Base-by-base conservation (phyloP, 2,113 vertebrate genomes). In the Indri indri region DNA sequence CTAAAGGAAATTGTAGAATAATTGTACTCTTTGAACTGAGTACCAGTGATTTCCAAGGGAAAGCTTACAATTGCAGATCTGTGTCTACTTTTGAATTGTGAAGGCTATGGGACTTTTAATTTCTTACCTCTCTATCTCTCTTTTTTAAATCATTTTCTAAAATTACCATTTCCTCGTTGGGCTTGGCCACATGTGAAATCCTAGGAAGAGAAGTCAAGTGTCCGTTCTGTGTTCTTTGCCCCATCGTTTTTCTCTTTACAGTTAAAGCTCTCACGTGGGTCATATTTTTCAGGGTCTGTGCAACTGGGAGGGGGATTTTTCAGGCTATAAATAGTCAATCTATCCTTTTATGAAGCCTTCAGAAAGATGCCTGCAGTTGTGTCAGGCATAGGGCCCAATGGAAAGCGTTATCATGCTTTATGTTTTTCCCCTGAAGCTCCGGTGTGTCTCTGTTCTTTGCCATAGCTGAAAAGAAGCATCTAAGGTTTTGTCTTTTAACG, bases 401-500 rank as follows among this genome's bases (percentile, higher is more conserved):
- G 71, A 77, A 94, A 95, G 8, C 63, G 27, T 37, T 76, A 54
- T 17, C 25, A 20, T 42, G 32, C 27, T 73, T 73, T 22, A 42
- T 61, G 83, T 81, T 93, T 90, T 30, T 23, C 71, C 90, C 68
- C 61, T 68, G 52, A 77, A 86, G 12, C 81, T 95, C 91, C 63
- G 71, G 42, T 70, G 2, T 88, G 8, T 88, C 85, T 95, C 87
- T 70, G 34, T 5, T 91, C 57, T 96, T 92, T 84, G 52, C 86
- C 57, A 42, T 25, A 34, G 27, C 65, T 91, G 81, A 96, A 91
- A 94, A 94, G 54, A 92, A 95, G 45, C 63, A 91, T 42, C 68
- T 37, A 73, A 50, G 27, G 54, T 81, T 96, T 96, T 91, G 52
- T 95, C 54, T 95, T 94, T 90, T 84, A 77, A 87, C 25, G n/a